A percentile compares a stretch with the other conserved stretches of the same genome.
Conservation (phyloP, 1,140 invertebrate genomes). For the Hyles vespertilio region DNA sequence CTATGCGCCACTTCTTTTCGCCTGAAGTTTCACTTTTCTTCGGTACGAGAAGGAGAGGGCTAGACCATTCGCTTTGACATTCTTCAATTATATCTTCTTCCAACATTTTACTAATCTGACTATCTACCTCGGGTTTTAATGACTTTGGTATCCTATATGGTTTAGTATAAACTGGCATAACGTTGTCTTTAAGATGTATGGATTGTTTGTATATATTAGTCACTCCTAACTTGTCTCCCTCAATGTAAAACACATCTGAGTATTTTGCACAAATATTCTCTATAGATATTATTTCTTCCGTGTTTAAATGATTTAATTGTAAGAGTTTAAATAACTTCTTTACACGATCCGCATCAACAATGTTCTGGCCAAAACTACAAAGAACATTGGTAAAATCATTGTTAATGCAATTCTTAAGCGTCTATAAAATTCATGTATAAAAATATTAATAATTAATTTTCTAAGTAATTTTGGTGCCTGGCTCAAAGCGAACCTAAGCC, state of each 20-base stretch:
- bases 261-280: neutral
- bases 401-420: too few relatives aligned
- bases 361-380: too few relatives aligned
- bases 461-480: too few relatives aligned
- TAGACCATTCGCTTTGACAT: slow-evolving; percentile 5
- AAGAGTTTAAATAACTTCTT: neutral
- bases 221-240: neutral
- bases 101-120: neutral
- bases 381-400: too few relatives aligned
- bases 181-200: neutral
- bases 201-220: neutral
- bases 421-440: too few relatives aligned
- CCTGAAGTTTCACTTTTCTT: neutral
- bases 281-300: neutral
- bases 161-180: neutral
- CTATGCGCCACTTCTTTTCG: slow-evolving; percentile 2
- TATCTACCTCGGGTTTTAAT: neutral
- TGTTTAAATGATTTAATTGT: neutral
- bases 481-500: too few relatives aligned
- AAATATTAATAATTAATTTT: too few relatives aligned
- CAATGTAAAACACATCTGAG: neutral
- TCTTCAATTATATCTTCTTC: slow-evolving; percentile 4
- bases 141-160: neutral
- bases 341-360: neutral
- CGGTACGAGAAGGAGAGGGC: neutral